Evolutionary conservation across 2,113 vertebrate genomes (phyloP).

Genomic region (Nycticebus coucang): DNA sequence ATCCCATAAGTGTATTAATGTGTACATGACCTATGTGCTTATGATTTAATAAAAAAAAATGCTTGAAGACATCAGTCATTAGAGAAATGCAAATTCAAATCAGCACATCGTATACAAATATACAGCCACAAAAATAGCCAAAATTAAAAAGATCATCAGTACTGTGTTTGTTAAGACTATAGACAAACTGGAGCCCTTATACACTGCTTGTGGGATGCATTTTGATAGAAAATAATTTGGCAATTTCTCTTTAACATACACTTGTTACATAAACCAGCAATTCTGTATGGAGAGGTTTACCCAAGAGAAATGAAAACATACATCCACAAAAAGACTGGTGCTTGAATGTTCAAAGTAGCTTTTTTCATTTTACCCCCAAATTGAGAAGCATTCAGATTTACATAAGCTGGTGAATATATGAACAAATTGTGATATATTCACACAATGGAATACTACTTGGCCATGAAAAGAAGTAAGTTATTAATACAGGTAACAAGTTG

Average conservation of each 20-base stretch:
- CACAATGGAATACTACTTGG: not conserved
- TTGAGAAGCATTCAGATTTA: not conserved
- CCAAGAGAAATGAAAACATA: not conserved
- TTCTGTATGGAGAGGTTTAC: not conserved
- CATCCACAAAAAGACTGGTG: not conserved
- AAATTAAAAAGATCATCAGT: not conserved
- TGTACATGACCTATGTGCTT: too few species aligned
- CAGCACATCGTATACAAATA: not conserved
- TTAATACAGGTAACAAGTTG: not conserved
- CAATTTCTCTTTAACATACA: not conserved
- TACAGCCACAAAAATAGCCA: not conserved
- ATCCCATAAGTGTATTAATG: too few species aligned
- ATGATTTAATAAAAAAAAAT: not conserved
- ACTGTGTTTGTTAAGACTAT: not conserved
- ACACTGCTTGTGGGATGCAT: not conserved
- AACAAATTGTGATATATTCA: not conserved
- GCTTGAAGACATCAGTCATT: not conserved
- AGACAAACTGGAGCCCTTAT: not conserved
- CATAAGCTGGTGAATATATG: not conserved
- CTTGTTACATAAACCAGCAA: not conserved
- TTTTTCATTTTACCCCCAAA: not conserved
- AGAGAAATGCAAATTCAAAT: not conserved
- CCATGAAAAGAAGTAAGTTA: not conserved
- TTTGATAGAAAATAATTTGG: not conserved
- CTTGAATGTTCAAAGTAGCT: not conserved